Percentiles rank a stretch among this genome's conserved stretches.
These are phyloP conservation scores for Auanema sp. DNA, from an alignment of 2,888 invertebrate genomes.

Conservation along the genomic window DNA sequence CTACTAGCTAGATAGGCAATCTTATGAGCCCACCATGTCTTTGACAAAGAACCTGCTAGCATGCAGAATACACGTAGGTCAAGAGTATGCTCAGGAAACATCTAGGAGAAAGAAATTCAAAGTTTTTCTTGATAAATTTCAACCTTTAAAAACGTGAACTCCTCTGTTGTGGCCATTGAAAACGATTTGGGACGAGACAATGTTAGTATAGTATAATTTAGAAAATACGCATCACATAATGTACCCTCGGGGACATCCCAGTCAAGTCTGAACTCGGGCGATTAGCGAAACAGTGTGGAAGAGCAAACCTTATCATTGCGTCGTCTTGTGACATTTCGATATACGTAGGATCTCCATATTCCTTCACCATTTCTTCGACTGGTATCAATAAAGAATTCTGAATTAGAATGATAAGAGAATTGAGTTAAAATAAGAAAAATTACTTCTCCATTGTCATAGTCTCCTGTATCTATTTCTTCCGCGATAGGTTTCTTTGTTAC, in stretches of 20 bases:
- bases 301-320: slow-evolving; percentile 20
- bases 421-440: neutral
- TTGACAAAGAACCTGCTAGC: slow-evolving; percentile 54
- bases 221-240: slow-evolving; percentile 56
- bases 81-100: slow-evolving; percentile 54
- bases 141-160: slow-evolving; percentile 38
- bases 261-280: slow-evolving; percentile 35
- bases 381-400: slow-evolving; percentile 19
- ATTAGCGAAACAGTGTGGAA: neutral
- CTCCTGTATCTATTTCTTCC: slow-evolving; percentile 18
- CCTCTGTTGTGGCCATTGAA: slow-evolving; percentile 38
- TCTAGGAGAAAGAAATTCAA: slow-evolving; percentile 19
- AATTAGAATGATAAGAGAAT: no score
- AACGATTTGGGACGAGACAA: slow-evolving; percentile 41
- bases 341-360: slow-evolving; percentile 38
- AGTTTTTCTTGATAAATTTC: neutral
- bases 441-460: slow-evolving; percentile 22
- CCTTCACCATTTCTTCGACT: slow-evolving; percentile 26
- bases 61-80: slow-evolving; percentile 58
- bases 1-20: slow-evolving; percentile 53
- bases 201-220: slow-evolving; percentile 57
- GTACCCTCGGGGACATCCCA: slow-evolving; percentile 54
- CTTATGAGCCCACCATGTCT: slow-evolving; percentile 57
- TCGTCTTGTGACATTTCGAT: slow-evolving; percentile 30
- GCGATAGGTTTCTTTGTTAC: neutral